Percentiles rank a stretch among this genome's conserved stretches.
Evolutionary conservation across 2,113 vertebrate species (phyloP).

Genomic region (Gracilinanus agilis): DNA sequence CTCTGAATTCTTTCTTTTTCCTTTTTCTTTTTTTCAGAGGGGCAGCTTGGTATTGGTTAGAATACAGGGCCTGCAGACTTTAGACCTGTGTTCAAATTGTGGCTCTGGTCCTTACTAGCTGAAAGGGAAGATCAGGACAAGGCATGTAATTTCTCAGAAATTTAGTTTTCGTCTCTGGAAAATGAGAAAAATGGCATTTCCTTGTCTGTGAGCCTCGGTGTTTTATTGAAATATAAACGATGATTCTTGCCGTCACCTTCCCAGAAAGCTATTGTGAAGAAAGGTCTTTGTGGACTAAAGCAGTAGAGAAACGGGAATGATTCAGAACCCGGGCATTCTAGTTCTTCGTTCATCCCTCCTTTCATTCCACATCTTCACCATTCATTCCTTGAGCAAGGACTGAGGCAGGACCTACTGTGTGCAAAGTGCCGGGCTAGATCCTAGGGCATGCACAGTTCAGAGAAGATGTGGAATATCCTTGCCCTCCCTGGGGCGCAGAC

Average conservation of each 20-base stretch:
- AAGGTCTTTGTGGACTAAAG: neutral
- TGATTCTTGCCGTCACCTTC: neutral
- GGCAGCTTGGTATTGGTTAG: neutral
- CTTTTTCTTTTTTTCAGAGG: too few species aligned
- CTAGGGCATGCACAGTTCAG: neutral
- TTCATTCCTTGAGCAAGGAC: neutral
- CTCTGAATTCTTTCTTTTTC: neutral
- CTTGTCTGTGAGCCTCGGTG: neutral
- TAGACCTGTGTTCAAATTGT: neutral
- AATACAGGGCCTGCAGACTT: neutral
- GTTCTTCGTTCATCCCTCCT: neutral
- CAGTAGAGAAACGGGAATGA: neutral
- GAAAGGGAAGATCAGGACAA: neutral
- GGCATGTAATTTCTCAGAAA: neutral
- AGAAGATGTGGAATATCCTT: neutral
- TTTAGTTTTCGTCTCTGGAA: neutral
- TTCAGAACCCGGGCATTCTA: neutral
- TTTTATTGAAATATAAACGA: neutral
- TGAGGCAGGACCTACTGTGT: neutral
- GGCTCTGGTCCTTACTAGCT: neutral
- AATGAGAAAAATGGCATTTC: neutral
- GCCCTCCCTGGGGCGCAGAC: neutral
- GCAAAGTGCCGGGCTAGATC: neutral
- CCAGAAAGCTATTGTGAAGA: neutral
- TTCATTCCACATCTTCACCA: neutral